phyloP scores from a whole-genome alignment of 1,140 invertebrate species.

The Drosophila sulfurigaster region DNA sequence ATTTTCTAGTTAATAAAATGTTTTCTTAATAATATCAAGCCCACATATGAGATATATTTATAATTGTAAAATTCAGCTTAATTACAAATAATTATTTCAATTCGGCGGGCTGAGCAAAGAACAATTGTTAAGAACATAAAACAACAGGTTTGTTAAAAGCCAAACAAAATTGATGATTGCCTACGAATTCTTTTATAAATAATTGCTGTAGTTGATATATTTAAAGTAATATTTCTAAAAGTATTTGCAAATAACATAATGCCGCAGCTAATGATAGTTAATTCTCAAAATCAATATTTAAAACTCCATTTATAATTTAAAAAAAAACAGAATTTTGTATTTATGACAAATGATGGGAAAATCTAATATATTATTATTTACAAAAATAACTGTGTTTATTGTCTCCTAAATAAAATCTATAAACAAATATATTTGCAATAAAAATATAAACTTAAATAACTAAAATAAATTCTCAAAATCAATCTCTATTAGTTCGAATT shows the following conservation, averaged over 20 bases:
- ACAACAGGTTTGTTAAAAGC: constrained; percentile 3
- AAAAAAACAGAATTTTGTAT: constrained; percentile 9
- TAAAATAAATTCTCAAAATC: constrained; percentile 44
- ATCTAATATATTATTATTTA: not conserved
- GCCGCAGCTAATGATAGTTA: constrained; percentile 43
- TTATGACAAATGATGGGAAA: not conserved
- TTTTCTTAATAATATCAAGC: constrained; percentile 53
- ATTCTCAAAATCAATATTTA: constrained; percentile 50
- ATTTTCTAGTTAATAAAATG: constrained; percentile 49
- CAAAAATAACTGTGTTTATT: constrained; percentile 54
- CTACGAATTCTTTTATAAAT: constrained; percentile 31
- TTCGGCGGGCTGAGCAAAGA: constrained; percentile 22
- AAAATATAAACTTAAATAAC: constrained; percentile 43
- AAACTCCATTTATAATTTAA: constrained; percentile 70
- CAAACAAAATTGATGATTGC: constrained; percentile 31
- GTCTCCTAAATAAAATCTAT: constrained; percentile 50
- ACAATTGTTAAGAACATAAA: constrained; percentile 28
- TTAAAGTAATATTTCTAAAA: constrained; percentile 44
- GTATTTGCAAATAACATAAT: constrained; percentile 41
- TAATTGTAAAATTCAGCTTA: constrained; percentile 25
- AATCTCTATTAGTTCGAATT: constrained; percentile 61
- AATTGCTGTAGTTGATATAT: constrained; percentile 59
- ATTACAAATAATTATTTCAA: constrained; percentile 18
- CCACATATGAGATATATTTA: constrained; percentile 27
- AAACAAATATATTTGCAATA: constrained; percentile 36